These are phyloP conservation scores for Ictidomys tridecemlineatus DNA, from an alignment of 2,113 vertebrate species.

Conservation along the genomic window DNA sequence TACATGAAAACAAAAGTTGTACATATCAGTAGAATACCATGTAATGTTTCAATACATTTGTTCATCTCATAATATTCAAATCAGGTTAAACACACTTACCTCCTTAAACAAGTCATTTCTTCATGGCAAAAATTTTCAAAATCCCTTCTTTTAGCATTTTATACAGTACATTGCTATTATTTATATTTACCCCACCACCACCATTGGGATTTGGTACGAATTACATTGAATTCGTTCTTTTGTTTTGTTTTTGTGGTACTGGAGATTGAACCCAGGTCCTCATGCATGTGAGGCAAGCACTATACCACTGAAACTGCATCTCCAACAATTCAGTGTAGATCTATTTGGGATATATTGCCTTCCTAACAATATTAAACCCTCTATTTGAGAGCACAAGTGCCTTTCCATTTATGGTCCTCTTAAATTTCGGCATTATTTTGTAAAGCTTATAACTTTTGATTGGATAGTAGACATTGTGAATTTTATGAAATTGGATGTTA, in stretches of 20 bases:
- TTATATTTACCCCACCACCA: too few species aligned
- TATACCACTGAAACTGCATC: too few species aligned
- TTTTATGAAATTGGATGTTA: conserved; percentile 15
- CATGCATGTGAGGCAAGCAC: too few species aligned
- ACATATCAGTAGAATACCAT: neutral
- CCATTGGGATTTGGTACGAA: neutral
- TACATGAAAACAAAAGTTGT: neutral
- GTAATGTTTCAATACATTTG: neutral
- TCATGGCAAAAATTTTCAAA: neutral
- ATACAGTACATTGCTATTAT: neutral
- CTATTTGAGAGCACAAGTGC: neutral
- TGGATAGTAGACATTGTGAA: conserved; percentile 1
- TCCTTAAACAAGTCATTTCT: neutral
- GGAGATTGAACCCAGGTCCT: too few species aligned
- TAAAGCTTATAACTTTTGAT: neutral
- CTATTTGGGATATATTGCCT: neutral
- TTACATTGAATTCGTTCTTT: neutral
- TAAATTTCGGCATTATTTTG: conserved; percentile 1
- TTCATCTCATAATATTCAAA: neutral
- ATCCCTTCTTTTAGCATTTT: neutral
- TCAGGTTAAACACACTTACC: neutral
- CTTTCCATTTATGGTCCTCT: conserved; percentile 30
- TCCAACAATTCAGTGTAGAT: neutral
- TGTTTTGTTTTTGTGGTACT: too few species aligned
- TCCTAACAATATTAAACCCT: conserved; percentile 29